Conservation (phyloP, 53 echinoderm and acorn worm genomes). For the Paracentrotus lividus region DNA sequence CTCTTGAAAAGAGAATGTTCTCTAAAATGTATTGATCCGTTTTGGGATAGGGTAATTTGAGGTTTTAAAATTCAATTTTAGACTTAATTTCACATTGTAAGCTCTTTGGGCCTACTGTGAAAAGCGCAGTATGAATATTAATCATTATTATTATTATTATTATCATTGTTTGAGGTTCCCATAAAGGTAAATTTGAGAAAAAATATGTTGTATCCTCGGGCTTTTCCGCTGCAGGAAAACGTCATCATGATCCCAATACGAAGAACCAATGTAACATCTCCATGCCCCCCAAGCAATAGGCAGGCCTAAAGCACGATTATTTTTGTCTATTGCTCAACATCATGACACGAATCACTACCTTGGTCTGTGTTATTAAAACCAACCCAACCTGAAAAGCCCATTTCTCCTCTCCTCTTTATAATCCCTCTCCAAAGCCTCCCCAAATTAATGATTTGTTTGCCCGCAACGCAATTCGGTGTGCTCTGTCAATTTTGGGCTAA, state of each 20-base stretch:
- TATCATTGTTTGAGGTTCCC: background rate
- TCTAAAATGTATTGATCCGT: background rate
- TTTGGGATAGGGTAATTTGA: background rate
- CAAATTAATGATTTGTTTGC: slow-evolving; percentile 50
- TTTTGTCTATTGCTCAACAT: background rate
- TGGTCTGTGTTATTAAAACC: background rate
- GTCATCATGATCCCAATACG: background rate
- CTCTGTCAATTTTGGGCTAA: slow-evolving; percentile 23
- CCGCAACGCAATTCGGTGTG: background rate
- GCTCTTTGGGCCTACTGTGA: too few relatives aligned
- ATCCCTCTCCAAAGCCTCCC: background rate
- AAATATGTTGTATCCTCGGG: background rate
- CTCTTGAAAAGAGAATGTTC: background rate
- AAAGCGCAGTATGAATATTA: too few relatives aligned
- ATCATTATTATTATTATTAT: too few relatives aligned
- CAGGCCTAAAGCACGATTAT: too few relatives aligned
- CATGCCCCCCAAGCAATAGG: background rate
- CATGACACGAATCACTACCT: background rate
- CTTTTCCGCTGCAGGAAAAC: background rate
- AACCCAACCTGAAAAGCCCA: slow-evolving; percentile 36
- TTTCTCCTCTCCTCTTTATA: background rate
- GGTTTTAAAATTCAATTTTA: background rate
- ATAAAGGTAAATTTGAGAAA: background rate
- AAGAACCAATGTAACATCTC: background rate
- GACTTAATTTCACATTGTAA: background rate